A percentile compares a stretch with the other conserved stretches of the same genome.
Conservation (phyloP, 2,888 invertebrate species). For the Agrilus biguttatus region DNA sequence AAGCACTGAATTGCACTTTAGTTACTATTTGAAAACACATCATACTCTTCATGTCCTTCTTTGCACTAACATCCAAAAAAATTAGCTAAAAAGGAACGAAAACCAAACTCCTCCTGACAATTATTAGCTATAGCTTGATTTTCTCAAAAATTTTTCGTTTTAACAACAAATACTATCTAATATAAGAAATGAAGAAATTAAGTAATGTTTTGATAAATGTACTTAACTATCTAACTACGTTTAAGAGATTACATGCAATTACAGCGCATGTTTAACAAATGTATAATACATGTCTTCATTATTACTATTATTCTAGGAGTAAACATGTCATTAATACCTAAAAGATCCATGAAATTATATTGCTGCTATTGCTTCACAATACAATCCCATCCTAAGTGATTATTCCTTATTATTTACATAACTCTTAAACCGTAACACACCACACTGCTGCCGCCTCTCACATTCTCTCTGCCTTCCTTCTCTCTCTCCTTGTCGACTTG, state of each 20-base stretch:
- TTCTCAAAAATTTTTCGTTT: conserved; percentile 1
- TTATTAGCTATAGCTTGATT: too few relatives aligned
- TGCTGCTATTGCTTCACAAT: conserved; percentile 27
- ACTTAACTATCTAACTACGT: conserved; percentile 30
- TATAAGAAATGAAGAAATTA: conserved; percentile 12
- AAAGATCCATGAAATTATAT: conserved; percentile 22
- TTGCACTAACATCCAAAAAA: not conserved
- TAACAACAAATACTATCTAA: conserved; percentile 23
- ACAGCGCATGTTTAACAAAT: conserved; percentile 30
- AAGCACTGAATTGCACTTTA: conserved; percentile 5
- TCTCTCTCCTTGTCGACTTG: conserved; percentile 11
- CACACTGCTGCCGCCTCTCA: conserved; percentile 11
- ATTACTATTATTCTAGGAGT: conserved; percentile 15
- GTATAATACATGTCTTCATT: conserved; percentile 15
- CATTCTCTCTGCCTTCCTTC: conserved; percentile 20
- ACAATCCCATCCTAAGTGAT: conserved; percentile 26
- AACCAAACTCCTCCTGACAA: not conserved
- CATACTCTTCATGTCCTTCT: conserved; percentile 4
- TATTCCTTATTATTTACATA: conserved; percentile 27
- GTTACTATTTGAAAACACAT: conserved; percentile 2
- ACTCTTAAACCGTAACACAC: conserved; percentile 8
- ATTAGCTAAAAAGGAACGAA: not conserved
- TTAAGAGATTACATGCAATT: conserved; percentile 29
- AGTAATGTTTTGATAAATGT: conserved; percentile 13
- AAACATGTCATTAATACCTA: conserved; percentile 18